These are phyloP conservation scores for Lasaia peninsularis DNA, from an alignment of 1,140 invertebrate genomes.

Conservation along the genomic window DNA sequence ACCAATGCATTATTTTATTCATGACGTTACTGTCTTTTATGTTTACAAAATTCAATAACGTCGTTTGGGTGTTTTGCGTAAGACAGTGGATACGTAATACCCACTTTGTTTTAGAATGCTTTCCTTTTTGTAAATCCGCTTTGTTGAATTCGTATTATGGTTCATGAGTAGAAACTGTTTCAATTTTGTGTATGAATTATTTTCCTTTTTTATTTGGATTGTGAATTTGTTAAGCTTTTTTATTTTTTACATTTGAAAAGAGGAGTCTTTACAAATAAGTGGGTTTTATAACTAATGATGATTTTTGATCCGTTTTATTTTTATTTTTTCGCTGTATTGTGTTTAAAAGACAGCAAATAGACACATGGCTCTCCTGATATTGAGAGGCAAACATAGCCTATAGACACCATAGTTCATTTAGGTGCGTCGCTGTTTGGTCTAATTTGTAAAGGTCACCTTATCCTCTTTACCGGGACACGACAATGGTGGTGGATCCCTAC, in stretches of 20 bases:
- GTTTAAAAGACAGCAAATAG: too few relatives aligned
- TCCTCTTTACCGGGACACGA: too few relatives aligned
- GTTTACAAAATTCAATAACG: constrained; percentile 5
- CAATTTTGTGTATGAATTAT: constrained; percentile 8
- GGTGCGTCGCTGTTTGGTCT: too few relatives aligned
- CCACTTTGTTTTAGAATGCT: constrained; percentile 32
- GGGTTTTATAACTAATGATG: too few relatives aligned
- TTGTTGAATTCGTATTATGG: constrained; percentile 28
- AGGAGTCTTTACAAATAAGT: not conserved
- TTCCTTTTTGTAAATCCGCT: constrained; percentile 33
- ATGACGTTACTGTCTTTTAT: not conserved
- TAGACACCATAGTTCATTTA: too few relatives aligned
- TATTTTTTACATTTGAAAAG: not conserved
- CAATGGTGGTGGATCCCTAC: too few relatives aligned
- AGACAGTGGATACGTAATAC: constrained; percentile 23
- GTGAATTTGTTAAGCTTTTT: not conserved
- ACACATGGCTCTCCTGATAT: too few relatives aligned
- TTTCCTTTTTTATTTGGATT: constrained; percentile 5
- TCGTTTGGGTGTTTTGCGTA: constrained; percentile 20
- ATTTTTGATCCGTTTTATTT: too few relatives aligned
- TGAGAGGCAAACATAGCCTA: too few relatives aligned
- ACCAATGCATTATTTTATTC: not conserved
- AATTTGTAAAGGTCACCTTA: too few relatives aligned
- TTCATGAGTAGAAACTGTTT: constrained; percentile 4
- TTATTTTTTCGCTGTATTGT: too few relatives aligned